Evolutionary conservation across 2,113 vertebrate genomes (phyloP).

Genomic region (Oxyura jamaicensis): DNA sequence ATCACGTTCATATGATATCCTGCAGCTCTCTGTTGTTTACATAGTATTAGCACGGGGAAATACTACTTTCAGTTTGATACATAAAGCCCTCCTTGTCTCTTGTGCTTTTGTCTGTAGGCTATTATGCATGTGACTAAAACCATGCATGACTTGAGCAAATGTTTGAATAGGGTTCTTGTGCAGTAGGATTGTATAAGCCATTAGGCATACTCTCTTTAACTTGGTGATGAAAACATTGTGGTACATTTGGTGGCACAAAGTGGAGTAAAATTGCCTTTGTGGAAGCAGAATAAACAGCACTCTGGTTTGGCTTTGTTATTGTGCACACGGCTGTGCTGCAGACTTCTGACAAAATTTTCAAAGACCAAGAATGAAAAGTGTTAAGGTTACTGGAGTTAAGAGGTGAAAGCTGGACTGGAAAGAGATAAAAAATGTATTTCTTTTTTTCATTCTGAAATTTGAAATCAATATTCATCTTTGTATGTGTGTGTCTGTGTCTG

Average conservation of each 20-base stretch:
- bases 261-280: conserved; percentile 59
- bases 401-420: not conserved
- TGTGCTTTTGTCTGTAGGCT: conserved; percentile 63
- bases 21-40: conserved; percentile 39
- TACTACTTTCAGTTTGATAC: conserved; percentile 54
- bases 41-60: conserved; percentile 33
- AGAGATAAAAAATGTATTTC: not conserved
- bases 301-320: conserved; percentile 22
- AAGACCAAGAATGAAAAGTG: not conserved
- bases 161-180: conserved; percentile 71
- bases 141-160: conserved; percentile 66
- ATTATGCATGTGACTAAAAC: conserved; percentile 61
- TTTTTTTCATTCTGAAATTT: not conserved
- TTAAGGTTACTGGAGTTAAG: not conserved
- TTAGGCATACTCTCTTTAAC: conserved; percentile 39
- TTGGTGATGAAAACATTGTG: conserved; percentile 53
- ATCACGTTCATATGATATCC: not conserved
- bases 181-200: conserved; percentile 52
- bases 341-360: conserved; percentile 1
- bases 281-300: conserved; percentile 39
- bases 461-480: not conserved
- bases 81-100: conserved; percentile 67
- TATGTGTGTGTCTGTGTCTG: too few species aligned
- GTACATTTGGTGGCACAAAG: conserved; percentile 53
- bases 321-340: not conserved